Conservation (phyloP, 30 jellyfish, hydroid and myxozoan species). For the Phacellophora camtschatica region DNA sequence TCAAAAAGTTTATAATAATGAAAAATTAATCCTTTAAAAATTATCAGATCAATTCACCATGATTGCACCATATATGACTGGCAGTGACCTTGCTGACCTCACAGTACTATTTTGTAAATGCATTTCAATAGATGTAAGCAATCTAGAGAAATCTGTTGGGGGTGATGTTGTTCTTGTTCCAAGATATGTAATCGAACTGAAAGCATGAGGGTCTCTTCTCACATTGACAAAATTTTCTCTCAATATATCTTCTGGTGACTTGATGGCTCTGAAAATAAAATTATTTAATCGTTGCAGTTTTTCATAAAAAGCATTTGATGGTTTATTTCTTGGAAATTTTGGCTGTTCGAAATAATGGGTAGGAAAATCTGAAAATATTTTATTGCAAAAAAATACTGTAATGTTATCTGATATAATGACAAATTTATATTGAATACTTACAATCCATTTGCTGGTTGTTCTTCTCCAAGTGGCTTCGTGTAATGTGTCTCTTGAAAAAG, state of each 20-base stretch:
- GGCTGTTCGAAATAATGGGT: too few species aligned
- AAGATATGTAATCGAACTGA: constrained; percentile 92
- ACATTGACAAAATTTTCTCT: constrained; percentile 81
- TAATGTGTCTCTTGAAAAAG: constrained; percentile 96
- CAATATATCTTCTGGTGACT: constrained; percentile 87
- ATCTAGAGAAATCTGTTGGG: constrained; percentile 82
- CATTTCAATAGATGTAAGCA: constrained; percentile 70
- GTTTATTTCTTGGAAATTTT: too few species aligned
- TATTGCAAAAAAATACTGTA: background rate
- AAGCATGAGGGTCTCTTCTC: constrained; percentile 90
- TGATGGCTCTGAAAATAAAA: constrained; percentile 25
- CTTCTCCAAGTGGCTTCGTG: constrained; percentile 94
- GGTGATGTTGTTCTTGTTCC: constrained; percentile 87
- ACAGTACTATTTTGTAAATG: constrained; percentile 87
- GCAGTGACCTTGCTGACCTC: constrained; percentile 88
- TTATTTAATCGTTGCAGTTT: background rate
- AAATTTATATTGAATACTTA: too few species aligned
- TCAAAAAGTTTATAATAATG: too few species aligned
- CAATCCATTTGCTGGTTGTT: constrained; percentile 45
- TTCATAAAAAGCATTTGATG: background rate
- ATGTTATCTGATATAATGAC: too few species aligned
- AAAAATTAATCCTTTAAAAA: too few species aligned
- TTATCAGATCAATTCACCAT: constrained; percentile 64
- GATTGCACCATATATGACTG: constrained; percentile 91
- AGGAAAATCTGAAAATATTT: too few species aligned